Base-by-base conservation (phyloP, 1,140 invertebrate species). In the Meloidogyne chitwoodi region DNA sequence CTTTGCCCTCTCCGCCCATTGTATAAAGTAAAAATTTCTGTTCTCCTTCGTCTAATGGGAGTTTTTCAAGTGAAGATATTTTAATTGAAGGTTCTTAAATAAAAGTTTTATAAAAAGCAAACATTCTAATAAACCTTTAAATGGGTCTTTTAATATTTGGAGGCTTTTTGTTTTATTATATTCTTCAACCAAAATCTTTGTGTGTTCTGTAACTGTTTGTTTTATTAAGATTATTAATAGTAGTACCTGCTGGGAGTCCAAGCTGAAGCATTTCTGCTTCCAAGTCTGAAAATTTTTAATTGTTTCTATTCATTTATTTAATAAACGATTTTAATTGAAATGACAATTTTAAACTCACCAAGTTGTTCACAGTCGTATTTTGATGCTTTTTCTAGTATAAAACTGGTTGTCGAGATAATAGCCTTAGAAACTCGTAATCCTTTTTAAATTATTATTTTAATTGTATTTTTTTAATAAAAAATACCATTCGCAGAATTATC, bases 231-330 rank as follows among this genome's bases (percentile, higher is more conserved):
- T 61, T 63, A 6, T 29, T 14, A 41, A 75, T 38, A 24, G 38
- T 41, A 22, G 41, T 68, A 77, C 77, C 75, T 27, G 79, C 29
- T 19, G 74, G 56, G 19, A 81, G 56, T 63, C 80, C 80, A 16
- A 83, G 68, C 66, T 81, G 80, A 26, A 81, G 68, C 80, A 81
- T 81, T 69, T 81, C 80, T 38, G 70, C 69, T 48, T 83, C 80
- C 14, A 81, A 61, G 62, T 81, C 80, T 22, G 69, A 41, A 6
- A 69, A 14, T 44, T 44, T 44, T 44, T 0, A 44, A 44, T 12
- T 44, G 10, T 12, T 44, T 44, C 12, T 44, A 2, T 2, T 44
- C 12, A 16, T 12, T 44, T 44, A 44, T 44, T 44, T 44, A 44
- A 14, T 14, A n/a, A n/a, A n/a, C n/a, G n/a, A n/a, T n/a, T n/a